Evolutionary conservation across 2,113 vertebrate species (phyloP).

Genomic region (Sarotherodon lohbergeri): DNA sequence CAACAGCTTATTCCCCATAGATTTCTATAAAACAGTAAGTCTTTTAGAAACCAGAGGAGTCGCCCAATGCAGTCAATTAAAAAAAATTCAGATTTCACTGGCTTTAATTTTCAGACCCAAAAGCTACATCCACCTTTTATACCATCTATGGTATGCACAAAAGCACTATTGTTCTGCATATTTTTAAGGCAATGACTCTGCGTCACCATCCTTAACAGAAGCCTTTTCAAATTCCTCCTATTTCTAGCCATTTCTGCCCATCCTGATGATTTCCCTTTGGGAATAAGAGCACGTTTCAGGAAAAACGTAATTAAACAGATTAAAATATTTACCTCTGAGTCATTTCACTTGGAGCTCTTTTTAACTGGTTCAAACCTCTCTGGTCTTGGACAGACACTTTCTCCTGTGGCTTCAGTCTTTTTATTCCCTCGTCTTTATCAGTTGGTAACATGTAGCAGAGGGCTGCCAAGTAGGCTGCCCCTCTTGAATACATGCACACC

Average conservation of each 20-base stretch:
- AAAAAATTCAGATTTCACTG: background rate
- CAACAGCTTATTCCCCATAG: background rate
- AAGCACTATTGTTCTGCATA: background rate
- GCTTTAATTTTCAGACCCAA: background rate
- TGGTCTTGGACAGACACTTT: background rate
- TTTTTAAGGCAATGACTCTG: background rate
- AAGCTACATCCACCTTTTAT: background rate
- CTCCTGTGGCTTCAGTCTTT: background rate
- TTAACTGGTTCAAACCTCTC: background rate
- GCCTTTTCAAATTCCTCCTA: background rate
- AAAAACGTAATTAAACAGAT: background rate
- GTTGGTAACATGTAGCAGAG: constrained; percentile 32
- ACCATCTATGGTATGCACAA: background rate
- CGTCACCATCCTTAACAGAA: background rate
- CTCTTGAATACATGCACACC: background rate
- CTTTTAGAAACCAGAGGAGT: background rate
- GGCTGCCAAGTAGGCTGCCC: constrained; percentile 23
- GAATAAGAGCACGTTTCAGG: background rate
- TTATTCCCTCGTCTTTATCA: constrained; percentile 38
- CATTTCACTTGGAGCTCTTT: background rate
- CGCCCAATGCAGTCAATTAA: fast-evolving
- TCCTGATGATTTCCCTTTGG: background rate
- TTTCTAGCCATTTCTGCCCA: background rate
- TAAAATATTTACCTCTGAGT: background rate
- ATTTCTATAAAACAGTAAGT: background rate